Conservation (phyloP, 2,797 vertebrate species). For the Sebastes hopkinsi region DNA sequence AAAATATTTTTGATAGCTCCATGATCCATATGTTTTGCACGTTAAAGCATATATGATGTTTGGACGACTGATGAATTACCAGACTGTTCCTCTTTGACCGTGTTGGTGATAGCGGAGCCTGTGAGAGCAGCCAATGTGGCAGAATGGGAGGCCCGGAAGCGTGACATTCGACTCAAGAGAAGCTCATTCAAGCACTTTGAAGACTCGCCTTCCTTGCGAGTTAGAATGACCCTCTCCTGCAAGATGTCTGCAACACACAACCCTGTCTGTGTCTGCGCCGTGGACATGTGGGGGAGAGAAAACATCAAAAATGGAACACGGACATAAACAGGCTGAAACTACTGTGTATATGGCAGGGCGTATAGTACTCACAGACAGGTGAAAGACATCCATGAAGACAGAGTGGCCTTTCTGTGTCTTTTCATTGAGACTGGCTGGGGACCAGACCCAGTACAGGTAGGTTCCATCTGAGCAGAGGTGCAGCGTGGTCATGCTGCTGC, state of each 20-base stretch:
- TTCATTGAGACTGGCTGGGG: conserved; percentile 96
- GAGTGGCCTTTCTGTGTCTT: conserved; percentile 99
- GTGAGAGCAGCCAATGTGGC: conserved; percentile 97
- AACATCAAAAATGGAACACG: background rate
- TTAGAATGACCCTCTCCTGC: conserved; percentile 94
- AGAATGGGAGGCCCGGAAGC: conserved; percentile 96
- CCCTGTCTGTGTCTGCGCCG: conserved; percentile 88
- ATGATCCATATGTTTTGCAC: background rate
- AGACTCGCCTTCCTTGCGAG: conserved; percentile 97
- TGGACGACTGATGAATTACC: conserved; percentile 78
- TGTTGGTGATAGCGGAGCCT: conserved; percentile 97
- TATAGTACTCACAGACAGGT: conserved; percentile 85
- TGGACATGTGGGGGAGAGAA: background rate
- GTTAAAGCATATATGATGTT: background rate
- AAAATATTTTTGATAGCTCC: background rate
- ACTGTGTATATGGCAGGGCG: background rate
- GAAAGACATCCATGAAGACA: conserved; percentile 98
- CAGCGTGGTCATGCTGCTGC: conserved; percentile 96
- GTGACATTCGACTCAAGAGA: conserved; percentile 95
- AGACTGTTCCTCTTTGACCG: conserved; percentile 97
- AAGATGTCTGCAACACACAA: conserved; percentile 88
- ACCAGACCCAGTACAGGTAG: conserved; percentile 99
- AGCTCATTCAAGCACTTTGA: conserved; percentile 99
- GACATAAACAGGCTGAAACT: background rate
- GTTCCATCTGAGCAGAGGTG: conserved; percentile 98